A percentile compares a stretch with the other conserved stretches of the same genome.
phyloP scores from a whole-genome alignment of 2,113 vertebrate species.

The Dolichotis patagonum region DNA sequence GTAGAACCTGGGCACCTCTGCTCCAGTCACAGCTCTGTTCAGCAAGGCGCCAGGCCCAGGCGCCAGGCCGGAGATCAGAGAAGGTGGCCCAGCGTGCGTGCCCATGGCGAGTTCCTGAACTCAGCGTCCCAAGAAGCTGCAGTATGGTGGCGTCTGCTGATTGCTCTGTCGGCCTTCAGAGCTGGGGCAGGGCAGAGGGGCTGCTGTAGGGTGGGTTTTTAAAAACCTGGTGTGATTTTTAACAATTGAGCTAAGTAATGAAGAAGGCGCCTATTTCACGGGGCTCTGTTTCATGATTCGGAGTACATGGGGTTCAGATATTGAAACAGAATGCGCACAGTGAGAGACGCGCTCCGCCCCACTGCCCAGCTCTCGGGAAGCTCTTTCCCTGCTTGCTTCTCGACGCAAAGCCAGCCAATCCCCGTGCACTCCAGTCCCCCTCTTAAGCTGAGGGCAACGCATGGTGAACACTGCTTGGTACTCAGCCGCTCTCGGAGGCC shows the following conservation, averaged over 20 bases:
- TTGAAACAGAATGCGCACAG: background rate
- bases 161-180: background rate
- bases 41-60: background rate
- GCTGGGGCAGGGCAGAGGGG: too few relatives aligned
- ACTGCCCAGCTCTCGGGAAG: background rate
- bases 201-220: background rate
- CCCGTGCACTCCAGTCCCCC: too few relatives aligned
- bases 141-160: background rate
- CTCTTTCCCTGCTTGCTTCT: background rate
- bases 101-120: background rate
- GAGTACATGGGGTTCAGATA: background rate
- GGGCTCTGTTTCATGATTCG: background rate
- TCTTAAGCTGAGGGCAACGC: background rate
- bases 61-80: background rate
- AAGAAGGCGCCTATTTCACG: background rate
- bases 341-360: background rate
- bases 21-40: background rate
- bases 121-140: background rate
- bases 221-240: background rate
- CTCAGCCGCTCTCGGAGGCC: background rate
- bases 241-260: background rate
- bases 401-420: background rate
- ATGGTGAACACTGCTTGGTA: background rate
- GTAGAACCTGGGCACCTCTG: background rate
- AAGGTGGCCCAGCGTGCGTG: rapidly evolving